These are phyloP conservation scores for Pollimyrus isidori DNA, from an alignment of 2,113 vertebrate species.

Conservation along the genomic window DNA sequence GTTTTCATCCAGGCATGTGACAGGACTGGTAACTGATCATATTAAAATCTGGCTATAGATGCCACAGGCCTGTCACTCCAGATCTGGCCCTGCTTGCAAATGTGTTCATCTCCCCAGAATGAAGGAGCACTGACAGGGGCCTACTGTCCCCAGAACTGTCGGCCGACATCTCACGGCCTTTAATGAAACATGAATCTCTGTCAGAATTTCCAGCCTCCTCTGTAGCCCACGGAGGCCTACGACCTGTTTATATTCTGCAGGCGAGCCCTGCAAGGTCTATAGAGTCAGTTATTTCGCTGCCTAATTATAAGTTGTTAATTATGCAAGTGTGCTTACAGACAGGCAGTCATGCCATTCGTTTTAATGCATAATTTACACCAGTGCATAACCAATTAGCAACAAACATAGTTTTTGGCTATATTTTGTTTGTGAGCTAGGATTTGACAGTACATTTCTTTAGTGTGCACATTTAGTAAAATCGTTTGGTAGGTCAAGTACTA, in stretches of 20 bases:
- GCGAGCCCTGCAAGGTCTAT: not conserved
- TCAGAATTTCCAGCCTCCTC: slow-evolving; percentile 13
- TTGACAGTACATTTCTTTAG: not conserved
- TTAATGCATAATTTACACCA: not conserved
- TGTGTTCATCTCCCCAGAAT: slow-evolving; percentile 14
- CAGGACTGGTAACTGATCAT: slow-evolving; percentile 35
- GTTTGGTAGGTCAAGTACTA: not conserved
- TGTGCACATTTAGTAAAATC: not conserved
- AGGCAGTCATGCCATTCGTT: not conserved
- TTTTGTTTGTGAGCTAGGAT: not conserved
- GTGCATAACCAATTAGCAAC: not conserved
- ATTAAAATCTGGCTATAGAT: slow-evolving; percentile 33
- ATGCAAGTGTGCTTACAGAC: slow-evolving; percentile 7
- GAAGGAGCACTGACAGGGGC: slow-evolving; percentile 22
- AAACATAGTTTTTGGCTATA: not conserved
- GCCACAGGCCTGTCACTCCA: slow-evolving; percentile 38
- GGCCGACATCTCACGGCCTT: slow-evolving; percentile 20
- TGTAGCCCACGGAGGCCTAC: not conserved
- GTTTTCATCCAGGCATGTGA: slow-evolving; percentile 33
- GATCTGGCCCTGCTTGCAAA: slow-evolving; percentile 29
- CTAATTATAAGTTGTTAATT: not conserved
- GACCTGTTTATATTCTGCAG: not conserved
- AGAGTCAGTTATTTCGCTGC: not conserved
- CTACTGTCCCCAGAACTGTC: slow-evolving; percentile 18
- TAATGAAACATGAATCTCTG: slow-evolving; percentile 30